Conservation (phyloP, 2,113 vertebrate species). For the Sterna hirundo region DNA sequence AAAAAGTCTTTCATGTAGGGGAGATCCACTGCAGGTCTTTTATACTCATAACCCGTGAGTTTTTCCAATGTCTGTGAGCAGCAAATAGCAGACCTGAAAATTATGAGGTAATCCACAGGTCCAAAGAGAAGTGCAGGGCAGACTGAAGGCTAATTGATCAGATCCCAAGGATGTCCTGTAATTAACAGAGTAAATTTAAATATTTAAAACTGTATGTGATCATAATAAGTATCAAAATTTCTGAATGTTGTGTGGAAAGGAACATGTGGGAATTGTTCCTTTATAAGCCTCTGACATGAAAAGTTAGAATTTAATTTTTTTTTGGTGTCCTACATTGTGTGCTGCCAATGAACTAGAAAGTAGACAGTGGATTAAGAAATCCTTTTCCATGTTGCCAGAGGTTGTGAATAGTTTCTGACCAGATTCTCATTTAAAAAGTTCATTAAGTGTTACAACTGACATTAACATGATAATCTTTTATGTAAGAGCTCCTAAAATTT, state of each 20-base stretch:
- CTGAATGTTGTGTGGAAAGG: background rate
- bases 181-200: background rate
- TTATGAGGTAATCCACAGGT: background rate
- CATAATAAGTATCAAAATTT: background rate
- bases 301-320: background rate
- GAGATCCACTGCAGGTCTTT: background rate
- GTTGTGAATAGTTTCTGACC: background rate
- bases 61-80: background rate
- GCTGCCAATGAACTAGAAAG: background rate
- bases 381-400: background rate
- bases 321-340: background rate
- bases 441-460: background rate
- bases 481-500: background rate
- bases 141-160: background rate
- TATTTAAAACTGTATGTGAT: background rate
- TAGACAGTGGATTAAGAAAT: background rate
- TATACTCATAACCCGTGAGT: rapidly evolving
- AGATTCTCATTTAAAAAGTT: background rate
- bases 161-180: background rate
- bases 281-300: background rate
- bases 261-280: background rate
- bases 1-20: background rate
- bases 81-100: background rate
- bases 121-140: background rate
- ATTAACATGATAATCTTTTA: background rate